phyloP scores from a whole-genome alignment of 2,888 invertebrate species.

The Calliphora vomitoria region DNA sequence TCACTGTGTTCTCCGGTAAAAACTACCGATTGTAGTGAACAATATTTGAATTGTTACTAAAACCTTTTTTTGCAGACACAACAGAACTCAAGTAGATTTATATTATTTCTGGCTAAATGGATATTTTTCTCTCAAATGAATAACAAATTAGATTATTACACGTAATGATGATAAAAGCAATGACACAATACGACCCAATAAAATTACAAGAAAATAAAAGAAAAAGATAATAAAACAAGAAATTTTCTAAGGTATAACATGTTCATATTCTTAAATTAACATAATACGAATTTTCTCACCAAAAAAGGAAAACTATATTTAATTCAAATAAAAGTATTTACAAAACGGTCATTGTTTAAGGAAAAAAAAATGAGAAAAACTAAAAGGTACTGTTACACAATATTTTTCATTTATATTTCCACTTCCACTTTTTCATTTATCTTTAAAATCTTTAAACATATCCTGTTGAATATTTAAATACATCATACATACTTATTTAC shows the following conservation, averaged over 20 bases:
- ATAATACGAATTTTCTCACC: slow-evolving; percentile 40
- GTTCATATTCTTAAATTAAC: slow-evolving; percentile 18
- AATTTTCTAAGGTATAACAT: slow-evolving; percentile 1
- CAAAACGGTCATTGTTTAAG: slow-evolving; percentile 22
- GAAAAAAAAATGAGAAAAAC: not conserved
- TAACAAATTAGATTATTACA: slow-evolving; percentile 2
- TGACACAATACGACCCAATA: not conserved
- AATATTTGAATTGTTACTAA: not conserved
- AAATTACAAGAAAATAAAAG: not conserved
- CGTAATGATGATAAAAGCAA: not conserved
- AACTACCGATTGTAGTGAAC: not conserved
- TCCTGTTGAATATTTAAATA: slow-evolving; percentile 48
- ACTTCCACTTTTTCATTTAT: slow-evolving; percentile 1
- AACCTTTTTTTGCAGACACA: not conserved
- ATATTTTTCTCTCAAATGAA: not conserved
- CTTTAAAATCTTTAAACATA: slow-evolving; percentile 26
- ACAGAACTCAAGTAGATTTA: not conserved
- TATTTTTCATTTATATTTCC: not conserved
- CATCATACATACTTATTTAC: not conserved
- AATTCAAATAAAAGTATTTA: slow-evolving; percentile 4
- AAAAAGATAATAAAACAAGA: not conserved
- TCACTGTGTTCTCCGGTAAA: no score
- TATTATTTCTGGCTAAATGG: not conserved
- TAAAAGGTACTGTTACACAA: not conserved
- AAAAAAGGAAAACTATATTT: slow-evolving; percentile 26